Evolutionary conservation across 2,797 vertebrate genomes (phyloP), one percentile per base, ranked within the genome.

Genomic region (Cygnus olor): DNA sequence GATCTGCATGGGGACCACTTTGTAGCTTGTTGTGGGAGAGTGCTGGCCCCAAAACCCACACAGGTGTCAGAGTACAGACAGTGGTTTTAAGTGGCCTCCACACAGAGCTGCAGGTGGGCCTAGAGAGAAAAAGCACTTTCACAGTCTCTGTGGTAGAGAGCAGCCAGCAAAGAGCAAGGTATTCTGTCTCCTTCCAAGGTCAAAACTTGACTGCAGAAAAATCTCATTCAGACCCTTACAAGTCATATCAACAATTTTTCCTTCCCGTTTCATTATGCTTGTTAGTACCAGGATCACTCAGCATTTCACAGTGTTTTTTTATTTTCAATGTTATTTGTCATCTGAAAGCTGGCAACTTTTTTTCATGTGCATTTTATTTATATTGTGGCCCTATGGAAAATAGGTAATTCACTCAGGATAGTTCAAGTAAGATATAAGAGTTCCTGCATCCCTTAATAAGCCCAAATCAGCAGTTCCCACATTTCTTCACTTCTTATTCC

Each of bases 21-120:
- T 49, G 53, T 2, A 2, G 5, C 6, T 49, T 73, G 16, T 68
- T 49, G 27, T 14, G 27, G 21, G 5, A 80, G 0, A 1, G 0
- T 6, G 2, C 24, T 71, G 56, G 2, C 13, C 30, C n/a, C 47
- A 60, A 60, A 87, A 30, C 13, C 30, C 34, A 4, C 0, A 1
- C 34, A 28, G 73, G 24, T 17, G 18, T 45, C 51, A 25, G 42
- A 89, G 40, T 34, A 56, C 7, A 1, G 27, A 8, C 11, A 25
- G 32, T 1, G 2, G 10, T 56, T 77, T 80, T 69, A 51, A 22
- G 8, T 1, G 2, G 28, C 32, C 6, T 30, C 32, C 32, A 14
- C 0, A 0, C 0, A 1, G 36, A 3, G 3, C 18, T 92, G 69
- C 47, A 51, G 49, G 34, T 70, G 8, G 38, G 15, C 32, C 68